Base-by-base conservation (phyloP, 2,888 invertebrate genomes). In the Seira ritae region DNA sequence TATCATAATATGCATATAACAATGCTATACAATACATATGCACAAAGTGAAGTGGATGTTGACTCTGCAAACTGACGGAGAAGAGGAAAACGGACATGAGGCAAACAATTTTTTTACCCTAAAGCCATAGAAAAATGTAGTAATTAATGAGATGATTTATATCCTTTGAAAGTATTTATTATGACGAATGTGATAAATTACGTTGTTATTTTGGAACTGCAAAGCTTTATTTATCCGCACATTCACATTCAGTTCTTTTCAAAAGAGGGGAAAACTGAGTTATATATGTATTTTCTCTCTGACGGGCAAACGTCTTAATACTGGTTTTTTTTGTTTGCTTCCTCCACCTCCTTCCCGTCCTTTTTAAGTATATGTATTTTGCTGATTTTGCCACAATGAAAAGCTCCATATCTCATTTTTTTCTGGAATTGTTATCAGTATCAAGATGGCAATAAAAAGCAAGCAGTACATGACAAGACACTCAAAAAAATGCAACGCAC, bases 371-470 rank as follows among this genome's bases (percentile, higher is more conserved):
- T 31, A 31, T 31, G 31, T 31, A 31, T 31, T 31, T 8, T 31
- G 31, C 31, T 31, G 31, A 31, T 31, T 31, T 31, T 31, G 31
- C 31, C 31, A 31, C 31, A 31, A 31, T 31, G 31, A 31, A 31
- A 31, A 31, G 8, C 31, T 31, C 31, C 31, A 31, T 8, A 31
- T 4, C 31, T 31, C 31, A 31, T 31, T 31, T 31, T 31, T 31
- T 22, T 67, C 72, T 77, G 77, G 72, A 83, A 78, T 67, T 67
- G 76, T 78, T 82, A 82, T 77, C 77, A 70, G 73, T 83, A 83
- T 83, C 83, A 83, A 83, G 83, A 83, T 83, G 76, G 73, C 78
- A 83, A 83, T 78, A 78, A 83, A 81, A 83, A 70, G 69, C 69
- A 73, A 65, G 65, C 42, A 77, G 74, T 69, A 83, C 83, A 83